phyloP scores from a whole-genome alignment of 2,888 invertebrate genomes.

The Diadromus collaris region DNA sequence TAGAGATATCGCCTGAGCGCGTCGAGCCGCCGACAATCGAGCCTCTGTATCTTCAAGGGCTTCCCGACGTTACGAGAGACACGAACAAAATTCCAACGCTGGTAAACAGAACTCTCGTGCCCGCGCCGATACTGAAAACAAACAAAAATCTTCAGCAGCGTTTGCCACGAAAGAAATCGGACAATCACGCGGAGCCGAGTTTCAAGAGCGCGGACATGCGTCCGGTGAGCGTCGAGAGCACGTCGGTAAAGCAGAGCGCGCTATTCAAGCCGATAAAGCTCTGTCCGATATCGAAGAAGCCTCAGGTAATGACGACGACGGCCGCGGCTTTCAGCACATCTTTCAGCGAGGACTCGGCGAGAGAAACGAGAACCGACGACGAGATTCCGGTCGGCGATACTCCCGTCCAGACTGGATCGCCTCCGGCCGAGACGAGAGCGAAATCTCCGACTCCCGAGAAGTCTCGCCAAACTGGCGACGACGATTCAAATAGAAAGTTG shows the following conservation, averaged over 20 bases:
- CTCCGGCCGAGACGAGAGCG: background rate
- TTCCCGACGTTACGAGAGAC: conserved; percentile 70
- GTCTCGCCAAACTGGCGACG: background rate
- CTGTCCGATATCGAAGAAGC: conserved; percentile 66
- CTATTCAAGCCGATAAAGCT: conserved; percentile 73
- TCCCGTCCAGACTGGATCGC: conserved; percentile 35
- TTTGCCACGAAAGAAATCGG: conserved; percentile 63
- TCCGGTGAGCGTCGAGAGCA: conserved; percentile 64
- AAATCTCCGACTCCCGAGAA: background rate
- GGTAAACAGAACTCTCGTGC: conserved; percentile 70
- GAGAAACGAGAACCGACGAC: conserved; percentile 10
- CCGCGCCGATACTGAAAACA: conserved; percentile 69
- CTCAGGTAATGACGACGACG: conserved; percentile 60
- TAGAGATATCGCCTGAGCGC: conserved; percentile 3
- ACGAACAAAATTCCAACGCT: conserved; percentile 72
- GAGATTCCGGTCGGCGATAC: background rate
- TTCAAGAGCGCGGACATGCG: conserved; percentile 75
- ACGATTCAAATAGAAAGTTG: conserved; percentile 11
- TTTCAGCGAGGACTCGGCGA: conserved; percentile 44
- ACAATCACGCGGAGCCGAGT: conserved; percentile 63
- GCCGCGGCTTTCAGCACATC: conserved; percentile 64
- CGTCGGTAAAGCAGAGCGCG: conserved; percentile 37
- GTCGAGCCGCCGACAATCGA: conserved; percentile 56
- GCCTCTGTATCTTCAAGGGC: conserved; percentile 71
- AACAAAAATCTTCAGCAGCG: conserved; percentile 73